These are phyloP conservation scores for Hemibagrus guttatus DNA, from an alignment of 2,797 vertebrate species.

Conservation along the genomic window DNA sequence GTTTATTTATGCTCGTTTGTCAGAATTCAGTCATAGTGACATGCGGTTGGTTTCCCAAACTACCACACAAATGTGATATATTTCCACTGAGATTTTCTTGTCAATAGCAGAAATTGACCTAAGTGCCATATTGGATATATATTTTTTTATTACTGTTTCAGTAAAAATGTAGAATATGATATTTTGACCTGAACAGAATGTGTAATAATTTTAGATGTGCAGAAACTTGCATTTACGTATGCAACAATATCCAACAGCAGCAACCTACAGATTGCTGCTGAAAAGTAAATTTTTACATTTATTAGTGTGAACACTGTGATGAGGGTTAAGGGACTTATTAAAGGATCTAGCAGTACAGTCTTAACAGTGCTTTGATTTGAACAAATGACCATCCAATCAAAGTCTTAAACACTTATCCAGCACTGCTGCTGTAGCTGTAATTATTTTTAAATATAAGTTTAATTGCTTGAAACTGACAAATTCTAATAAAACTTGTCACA, in stretches of 20 bases:
- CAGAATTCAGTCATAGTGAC: not conserved
- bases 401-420: not conserved
- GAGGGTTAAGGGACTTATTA: not conserved
- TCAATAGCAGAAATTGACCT: not conserved
- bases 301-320: not conserved
- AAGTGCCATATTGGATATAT: not conserved
- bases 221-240: not conserved
- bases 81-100: not conserved
- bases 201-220: not conserved
- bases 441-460: conserved; percentile 38
- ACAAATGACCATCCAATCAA: not conserved
- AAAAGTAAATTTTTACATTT: not conserved
- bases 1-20: not conserved
- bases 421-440: conserved; percentile 3
- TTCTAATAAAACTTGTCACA: conserved; percentile 13
- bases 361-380: not conserved
- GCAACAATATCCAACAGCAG: not conserved
- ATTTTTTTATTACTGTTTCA: not conserved
- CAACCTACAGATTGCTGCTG: not conserved
- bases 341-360: not conserved
- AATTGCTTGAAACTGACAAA: conserved; percentile 19
- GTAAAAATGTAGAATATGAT: not conserved
- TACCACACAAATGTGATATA: not conserved
- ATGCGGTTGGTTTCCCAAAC: not conserved
- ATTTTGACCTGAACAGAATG: not conserved